A percentile compares a stretch with the other conserved stretches of the same genome.
Evolutionary conservation across 2,113 vertebrate species (phyloP).

Genomic region (Cyprinodon tularosa): DNA sequence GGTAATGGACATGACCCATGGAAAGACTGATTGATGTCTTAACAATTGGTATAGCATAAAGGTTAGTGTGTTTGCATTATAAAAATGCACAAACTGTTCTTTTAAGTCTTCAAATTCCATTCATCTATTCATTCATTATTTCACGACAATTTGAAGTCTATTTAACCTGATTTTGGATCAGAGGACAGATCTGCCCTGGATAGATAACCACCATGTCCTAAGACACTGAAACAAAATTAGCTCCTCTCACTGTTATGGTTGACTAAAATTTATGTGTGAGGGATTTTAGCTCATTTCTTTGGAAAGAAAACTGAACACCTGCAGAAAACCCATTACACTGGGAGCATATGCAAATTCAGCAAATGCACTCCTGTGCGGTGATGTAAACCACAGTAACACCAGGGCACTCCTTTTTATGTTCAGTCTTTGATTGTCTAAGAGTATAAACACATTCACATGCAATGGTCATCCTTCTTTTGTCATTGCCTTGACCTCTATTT

Average conservation of each 20-base stretch:
- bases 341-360: not conserved
- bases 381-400: not conserved
- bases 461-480: not conserved
- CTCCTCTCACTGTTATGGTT: not conserved
- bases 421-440: no score
- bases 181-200: not conserved
- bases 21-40: slow-evolving; percentile 20
- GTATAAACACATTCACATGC: no score
- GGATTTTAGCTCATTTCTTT: not conserved
- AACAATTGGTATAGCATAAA: slow-evolving; percentile 20
- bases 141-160: not conserved
- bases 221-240: not conserved
- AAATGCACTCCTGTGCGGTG: not conserved
- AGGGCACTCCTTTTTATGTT: not conserved
- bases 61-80: not conserved
- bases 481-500: not conserved
- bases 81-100: not conserved
- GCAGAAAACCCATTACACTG: not conserved
- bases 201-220: not conserved
- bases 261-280: not conserved
- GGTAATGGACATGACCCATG: slow-evolving; percentile 9
- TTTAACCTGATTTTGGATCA: not conserved
- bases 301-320: not conserved
- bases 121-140: not conserved
- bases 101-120: not conserved